Evolutionary conservation across 2,888 invertebrate species (phyloP).

Genomic region (Metalampra italica): DNA sequence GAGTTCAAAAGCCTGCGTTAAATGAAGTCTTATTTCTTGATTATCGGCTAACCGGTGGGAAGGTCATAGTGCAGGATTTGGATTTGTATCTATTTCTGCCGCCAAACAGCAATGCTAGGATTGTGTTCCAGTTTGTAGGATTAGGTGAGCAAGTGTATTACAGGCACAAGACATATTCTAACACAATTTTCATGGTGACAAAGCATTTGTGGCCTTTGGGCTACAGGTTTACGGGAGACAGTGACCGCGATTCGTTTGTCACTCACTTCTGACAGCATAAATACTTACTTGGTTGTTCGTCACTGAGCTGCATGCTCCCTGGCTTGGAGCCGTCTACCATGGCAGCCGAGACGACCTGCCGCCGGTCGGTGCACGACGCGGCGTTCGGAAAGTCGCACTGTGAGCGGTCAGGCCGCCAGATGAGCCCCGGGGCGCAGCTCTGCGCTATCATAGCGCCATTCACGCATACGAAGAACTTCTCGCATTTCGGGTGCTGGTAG

Average conservation of each 20-base stretch:
- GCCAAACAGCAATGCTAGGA: too few species aligned
- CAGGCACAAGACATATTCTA: too few species aligned
- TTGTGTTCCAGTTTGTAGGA: too few species aligned
- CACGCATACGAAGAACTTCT: slow-evolving; percentile 87
- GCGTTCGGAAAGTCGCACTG: slow-evolving; percentile 88
- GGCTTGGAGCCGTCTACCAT: slow-evolving; percentile 39
- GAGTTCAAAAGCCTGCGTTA: not conserved
- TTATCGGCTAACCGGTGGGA: too few species aligned
- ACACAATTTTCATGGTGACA: too few species aligned
- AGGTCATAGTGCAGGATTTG: too few species aligned
- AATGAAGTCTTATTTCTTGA: not conserved
- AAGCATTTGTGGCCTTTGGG: too few species aligned
- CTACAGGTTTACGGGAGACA: too few species aligned
- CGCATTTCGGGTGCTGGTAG: slow-evolving; percentile 85
- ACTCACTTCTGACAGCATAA: too few species aligned
- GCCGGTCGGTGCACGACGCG: slow-evolving; percentile 77
- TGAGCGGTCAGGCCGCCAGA: slow-evolving; percentile 82
- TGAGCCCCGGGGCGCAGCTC: slow-evolving; percentile 86
- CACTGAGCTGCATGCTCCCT: slow-evolving; percentile 23
- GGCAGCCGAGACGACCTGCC: slow-evolving; percentile 41
- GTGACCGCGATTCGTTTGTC: too few species aligned
- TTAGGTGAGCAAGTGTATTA: too few species aligned
- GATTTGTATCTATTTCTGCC: too few species aligned
- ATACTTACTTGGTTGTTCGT: slow-evolving; percentile 26
- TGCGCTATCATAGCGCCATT: slow-evolving; percentile 84